Evolutionary conservation across 2,113 vertebrate species (phyloP).

Genomic region (Nyctibius bracteatus): DNA sequence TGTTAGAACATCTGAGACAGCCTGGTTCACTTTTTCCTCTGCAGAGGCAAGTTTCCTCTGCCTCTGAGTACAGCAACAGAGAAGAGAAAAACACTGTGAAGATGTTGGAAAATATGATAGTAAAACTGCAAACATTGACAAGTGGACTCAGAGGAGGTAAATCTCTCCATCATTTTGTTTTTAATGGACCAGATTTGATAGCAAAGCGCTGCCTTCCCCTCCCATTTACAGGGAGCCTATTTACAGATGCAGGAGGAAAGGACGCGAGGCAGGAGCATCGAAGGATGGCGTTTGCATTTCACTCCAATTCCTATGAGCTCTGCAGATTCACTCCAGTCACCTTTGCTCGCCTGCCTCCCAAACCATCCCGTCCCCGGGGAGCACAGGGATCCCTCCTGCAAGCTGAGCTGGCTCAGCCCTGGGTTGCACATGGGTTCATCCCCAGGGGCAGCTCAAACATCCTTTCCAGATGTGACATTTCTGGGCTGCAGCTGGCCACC

Average conservation of each 20-base stretch:
- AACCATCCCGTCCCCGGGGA: neutral
- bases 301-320: accelerated
- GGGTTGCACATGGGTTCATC: accelerated
- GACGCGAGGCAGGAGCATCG: accelerated
- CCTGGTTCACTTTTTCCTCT: conserved; percentile 25
- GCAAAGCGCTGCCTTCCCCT: neutral
- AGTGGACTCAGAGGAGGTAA: neutral
- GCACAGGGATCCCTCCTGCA: neutral
- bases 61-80: neutral
- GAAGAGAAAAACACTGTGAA: conserved; percentile 27
- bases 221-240: neutral
- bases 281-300: neutral
- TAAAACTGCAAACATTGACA: neutral
- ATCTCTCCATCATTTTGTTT: neutral
- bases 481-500: neutral
- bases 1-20: conserved; percentile 36
- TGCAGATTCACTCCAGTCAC: accelerated
- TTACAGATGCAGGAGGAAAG: neutral
- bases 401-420: neutral
- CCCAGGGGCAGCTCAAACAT: neutral
- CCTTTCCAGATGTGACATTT: neutral
- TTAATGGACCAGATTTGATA: neutral
- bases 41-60: conserved; percentile 11
- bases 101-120: conserved; percentile 31
- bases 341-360: neutral